Base-by-base conservation (phyloP, 1,140 invertebrate genomes). In the Drosophila watanabei region DNA sequence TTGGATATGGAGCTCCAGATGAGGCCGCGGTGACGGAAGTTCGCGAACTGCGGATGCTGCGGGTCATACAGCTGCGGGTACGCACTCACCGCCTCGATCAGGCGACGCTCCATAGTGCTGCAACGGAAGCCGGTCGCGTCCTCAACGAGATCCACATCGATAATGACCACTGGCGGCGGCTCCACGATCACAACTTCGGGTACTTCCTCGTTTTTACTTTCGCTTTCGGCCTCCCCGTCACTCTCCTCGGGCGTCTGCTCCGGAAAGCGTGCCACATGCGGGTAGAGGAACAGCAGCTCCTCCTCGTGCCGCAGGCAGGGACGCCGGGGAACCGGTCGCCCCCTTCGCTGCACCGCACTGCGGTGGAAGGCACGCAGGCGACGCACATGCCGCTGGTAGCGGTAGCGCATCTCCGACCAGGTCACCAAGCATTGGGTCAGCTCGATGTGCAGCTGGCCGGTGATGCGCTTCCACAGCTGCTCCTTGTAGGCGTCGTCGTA, bases 1-100 rank as follows among this genome's bases (percentile, higher is more conserved):
- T 83, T 84, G 0, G 91, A 65, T 11, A 92, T 89, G 59, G 77
- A 71, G 10, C 75, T 56, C 91, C 91, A 92, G 39, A 92, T 83
- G 14, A 87, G 20, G 4, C 91, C 88, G 3, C 79, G 77, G 20
- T 88, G 75, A 0, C 62, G 59, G 43, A 79, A 76, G 32, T 90
- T 80, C 0, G 43, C n/a, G 32, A 65, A 90, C 41, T 46, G n/a
- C 0, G 18, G 3, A 54, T 78, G 61, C 2, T 5, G n/a, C 0
- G 20, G 8, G 30, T 92, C 73, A 20, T 91, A 92, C 0, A 92
- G 63, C 20, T 87, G 84, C 0, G 82, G 79, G 56, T 92, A 92
- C 2, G 65, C 52, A 2, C 49, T 48, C 8, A 92, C 77, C 0
- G 85, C 81, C 10, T 81, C 78, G 2, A 88, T 61, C 0, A 88